phyloP scores from a whole-genome alignment of 2,113 vertebrate genomes.

The Isichthys henryi region DNA sequence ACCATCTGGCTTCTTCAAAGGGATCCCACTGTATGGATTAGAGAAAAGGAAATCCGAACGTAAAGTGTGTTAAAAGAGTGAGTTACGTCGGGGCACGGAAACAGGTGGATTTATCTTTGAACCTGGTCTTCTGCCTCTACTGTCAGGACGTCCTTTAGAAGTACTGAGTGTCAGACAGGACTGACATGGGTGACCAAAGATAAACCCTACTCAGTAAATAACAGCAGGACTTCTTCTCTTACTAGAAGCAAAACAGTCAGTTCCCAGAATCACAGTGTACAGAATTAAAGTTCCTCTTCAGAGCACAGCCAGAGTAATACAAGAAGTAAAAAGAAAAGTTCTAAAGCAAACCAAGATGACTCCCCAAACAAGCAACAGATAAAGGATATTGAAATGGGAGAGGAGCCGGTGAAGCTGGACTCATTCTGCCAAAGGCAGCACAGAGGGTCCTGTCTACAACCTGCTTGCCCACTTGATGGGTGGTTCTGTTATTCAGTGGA shows the following conservation, averaged over 20 bases:
- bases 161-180: neutral
- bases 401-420: neutral
- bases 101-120: neutral
- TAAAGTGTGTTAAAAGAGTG: neutral
- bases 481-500: neutral
- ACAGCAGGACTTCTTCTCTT: neutral
- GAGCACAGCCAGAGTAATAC: neutral
- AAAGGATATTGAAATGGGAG: neutral
- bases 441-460: neutral
- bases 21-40: neutral
- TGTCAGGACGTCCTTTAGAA: neutral
- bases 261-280: neutral
- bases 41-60: neutral
- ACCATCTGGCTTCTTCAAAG: neutral
- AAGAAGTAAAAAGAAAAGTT: neutral
- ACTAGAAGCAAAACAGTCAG: neutral
- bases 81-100: neutral
- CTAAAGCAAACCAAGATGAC: neutral
- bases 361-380: neutral
- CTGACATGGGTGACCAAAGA: neutral
- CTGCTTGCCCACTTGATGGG: neutral
- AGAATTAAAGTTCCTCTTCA: neutral
- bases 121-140: neutral
- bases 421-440: neutral
- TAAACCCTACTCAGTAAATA: neutral